Conservation (phyloP, 2,113 vertebrate genomes). For the Apodemus sylvaticus region DNA sequence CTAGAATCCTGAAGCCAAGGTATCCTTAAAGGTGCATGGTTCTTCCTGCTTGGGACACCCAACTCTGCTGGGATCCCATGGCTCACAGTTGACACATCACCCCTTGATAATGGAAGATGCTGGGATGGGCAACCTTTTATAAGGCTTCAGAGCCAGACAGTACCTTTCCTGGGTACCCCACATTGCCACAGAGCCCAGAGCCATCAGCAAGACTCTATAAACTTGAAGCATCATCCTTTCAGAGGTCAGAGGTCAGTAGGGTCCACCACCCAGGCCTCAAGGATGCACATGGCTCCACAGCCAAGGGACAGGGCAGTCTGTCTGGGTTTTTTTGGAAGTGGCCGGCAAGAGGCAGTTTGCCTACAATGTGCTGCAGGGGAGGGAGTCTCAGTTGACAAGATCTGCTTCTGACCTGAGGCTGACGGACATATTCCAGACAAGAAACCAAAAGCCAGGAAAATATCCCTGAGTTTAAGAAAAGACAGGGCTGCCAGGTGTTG, state of each 20-base stretch:
- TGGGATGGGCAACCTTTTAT: not conserved
- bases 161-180: not conserved
- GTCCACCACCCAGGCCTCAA: not conserved
- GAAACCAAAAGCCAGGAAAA: not conserved
- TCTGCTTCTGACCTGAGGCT: fast-evolving
- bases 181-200: not conserved
- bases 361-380: fast-evolving
- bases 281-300: fast-evolving
- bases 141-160: not conserved
- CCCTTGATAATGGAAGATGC: not conserved
- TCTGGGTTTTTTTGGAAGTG: no score
- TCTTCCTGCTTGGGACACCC: not conserved
- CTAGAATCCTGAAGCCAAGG: not conserved
- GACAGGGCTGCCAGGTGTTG: no score
- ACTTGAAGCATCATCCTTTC: not conserved
- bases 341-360: fast-evolving
- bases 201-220: not conserved
- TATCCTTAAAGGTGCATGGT: not conserved
- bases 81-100: not conserved
- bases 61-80: not conserved
- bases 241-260: not conserved
- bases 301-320: not conserved
- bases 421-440: not conserved
- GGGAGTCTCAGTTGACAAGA: not conserved
- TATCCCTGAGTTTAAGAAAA: not conserved